phyloP scores from a whole-genome alignment of 1,140 invertebrate species.

The Sycophaga agraensis region DNA sequence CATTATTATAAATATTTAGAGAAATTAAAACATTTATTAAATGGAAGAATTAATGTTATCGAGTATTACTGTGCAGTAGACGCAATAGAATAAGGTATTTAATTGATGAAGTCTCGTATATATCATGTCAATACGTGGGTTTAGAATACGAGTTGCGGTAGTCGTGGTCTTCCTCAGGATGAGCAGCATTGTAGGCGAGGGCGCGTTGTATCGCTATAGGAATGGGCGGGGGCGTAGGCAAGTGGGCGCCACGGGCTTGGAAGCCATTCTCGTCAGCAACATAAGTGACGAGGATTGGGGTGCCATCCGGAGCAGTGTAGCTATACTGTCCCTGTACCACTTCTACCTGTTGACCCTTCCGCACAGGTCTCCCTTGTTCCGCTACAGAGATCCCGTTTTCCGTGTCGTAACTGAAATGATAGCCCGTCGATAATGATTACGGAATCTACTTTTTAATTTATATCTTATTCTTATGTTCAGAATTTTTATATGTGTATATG shows the following conservation, averaged over 20 bases:
- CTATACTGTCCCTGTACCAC: slow-evolving; percentile 73
- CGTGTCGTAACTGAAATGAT: slow-evolving; percentile 58
- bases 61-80: no score
- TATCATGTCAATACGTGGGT: not conserved
- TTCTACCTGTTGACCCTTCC: slow-evolving; percentile 58
- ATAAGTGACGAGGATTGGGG: slow-evolving; percentile 74
- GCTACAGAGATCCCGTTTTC: slow-evolving; percentile 59
- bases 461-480: no score
- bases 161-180: slow-evolving; percentile 50
- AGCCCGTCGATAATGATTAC: not conserved
- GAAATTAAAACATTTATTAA: no score
- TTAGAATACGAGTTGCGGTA: not conserved
- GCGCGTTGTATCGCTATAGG: slow-evolving; percentile 58
- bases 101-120: no score
- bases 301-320: slow-evolving; percentile 81
- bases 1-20: no score
- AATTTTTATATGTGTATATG: no score
- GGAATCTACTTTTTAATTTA: no score
- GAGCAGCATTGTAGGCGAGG: slow-evolving; percentile 54
- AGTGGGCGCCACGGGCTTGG: slow-evolving; percentile 70
- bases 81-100: no score
- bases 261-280: slow-evolving; percentile 78
- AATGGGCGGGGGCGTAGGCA: slow-evolving; percentile 77
- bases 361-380: slow-evolving; percentile 62
- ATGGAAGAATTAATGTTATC: no score